Percentiles rank a stretch among this genome's conserved stretches.
Evolutionary conservation across 2,888 invertebrate species (phyloP).

Genomic region (Dinocampus coccinellae): DNA sequence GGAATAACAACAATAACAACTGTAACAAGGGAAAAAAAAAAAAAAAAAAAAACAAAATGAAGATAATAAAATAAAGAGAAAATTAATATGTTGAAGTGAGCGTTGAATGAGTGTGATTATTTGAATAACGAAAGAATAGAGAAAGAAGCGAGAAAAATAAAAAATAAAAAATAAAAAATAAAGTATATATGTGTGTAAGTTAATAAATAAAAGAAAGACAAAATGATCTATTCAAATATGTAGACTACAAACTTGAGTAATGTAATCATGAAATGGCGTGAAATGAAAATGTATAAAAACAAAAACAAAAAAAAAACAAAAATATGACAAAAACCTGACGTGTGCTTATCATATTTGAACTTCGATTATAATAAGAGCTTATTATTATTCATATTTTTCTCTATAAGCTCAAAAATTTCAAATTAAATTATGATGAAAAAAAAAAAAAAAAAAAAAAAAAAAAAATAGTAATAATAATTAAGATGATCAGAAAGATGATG

Average conservation of each 20-base stretch:
- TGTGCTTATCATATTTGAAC: constrained; percentile 12
- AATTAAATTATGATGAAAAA: no score
- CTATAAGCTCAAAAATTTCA: neutral
- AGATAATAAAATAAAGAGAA: constrained; percentile 7
- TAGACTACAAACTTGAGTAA: neutral
- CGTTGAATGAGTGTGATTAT: neutral
- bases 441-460: no score
- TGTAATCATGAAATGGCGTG: neutral
- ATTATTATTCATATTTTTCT: constrained; percentile 1
- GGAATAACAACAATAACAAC: constrained; percentile 32
- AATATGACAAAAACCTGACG: neutral
- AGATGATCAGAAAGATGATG: neutral
- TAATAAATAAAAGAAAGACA: neutral
- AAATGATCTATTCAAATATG: neutral
- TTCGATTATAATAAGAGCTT: constrained; percentile 26
- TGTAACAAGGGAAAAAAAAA: constrained; percentile 30
- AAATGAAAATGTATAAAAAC: neutral
- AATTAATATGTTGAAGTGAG: constrained; percentile 7
- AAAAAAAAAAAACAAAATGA: constrained; percentile 17
- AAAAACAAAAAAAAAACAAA: no score
- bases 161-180: neutral
- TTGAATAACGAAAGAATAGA: constrained; percentile 7
- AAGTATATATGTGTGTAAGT: neutral
- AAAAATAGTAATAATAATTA: neutral
- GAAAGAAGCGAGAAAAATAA: no score